phyloP scores from a whole-genome alignment of 2,113 vertebrate species.

The Odontesthes bonariensis region DNA sequence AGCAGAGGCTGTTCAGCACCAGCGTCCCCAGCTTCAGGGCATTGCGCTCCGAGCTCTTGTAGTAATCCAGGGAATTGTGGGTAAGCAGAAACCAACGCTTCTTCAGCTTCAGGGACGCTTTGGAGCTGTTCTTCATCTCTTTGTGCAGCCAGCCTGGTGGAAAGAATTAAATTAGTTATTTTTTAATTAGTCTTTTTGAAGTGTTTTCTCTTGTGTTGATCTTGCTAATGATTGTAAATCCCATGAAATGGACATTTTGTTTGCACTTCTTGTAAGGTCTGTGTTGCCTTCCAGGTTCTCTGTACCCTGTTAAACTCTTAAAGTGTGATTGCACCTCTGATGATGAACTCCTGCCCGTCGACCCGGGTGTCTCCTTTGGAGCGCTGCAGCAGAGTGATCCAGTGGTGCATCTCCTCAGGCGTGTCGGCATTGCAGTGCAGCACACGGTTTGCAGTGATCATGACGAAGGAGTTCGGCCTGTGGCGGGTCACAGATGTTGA shows the following conservation, averaged over 20 bases:
- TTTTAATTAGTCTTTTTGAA: too few relatives aligned
- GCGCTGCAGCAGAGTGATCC: constrained; percentile 96
- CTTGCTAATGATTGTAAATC: too few relatives aligned
- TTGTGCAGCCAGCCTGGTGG: constrained; percentile 94
- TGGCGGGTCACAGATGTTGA: accelerated
- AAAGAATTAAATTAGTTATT: too few relatives aligned
- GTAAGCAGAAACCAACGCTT: constrained; percentile 99
- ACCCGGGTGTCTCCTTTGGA: constrained; percentile 96
- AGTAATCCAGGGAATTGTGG: constrained; percentile 97
- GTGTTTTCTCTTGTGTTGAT: too few relatives aligned
- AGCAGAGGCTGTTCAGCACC: constrained; percentile 97
- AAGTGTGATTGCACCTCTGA: constrained; percentile 85
- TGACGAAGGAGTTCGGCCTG: constrained; percentile 96
- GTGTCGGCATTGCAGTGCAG: constrained; percentile 96
- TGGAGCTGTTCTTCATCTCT: constrained; percentile 92
- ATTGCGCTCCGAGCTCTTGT: constrained; percentile 94
- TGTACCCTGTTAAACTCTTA: neutral
- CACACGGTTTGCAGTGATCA: constrained; percentile 96
- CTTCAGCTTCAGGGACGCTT: constrained; percentile 89
- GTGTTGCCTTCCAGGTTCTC: too few relatives aligned
- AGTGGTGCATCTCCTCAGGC: constrained; percentile 99
- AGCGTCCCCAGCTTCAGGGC: constrained; percentile 92
- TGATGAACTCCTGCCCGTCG: constrained; percentile 97
- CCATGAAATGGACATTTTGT: too few relatives aligned
- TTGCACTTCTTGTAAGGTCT: too few relatives aligned